These are phyloP conservation scores for Drosophila koepferae DNA, from an alignment of 2,888 invertebrate genomes.

Conservation along the genomic window DNA sequence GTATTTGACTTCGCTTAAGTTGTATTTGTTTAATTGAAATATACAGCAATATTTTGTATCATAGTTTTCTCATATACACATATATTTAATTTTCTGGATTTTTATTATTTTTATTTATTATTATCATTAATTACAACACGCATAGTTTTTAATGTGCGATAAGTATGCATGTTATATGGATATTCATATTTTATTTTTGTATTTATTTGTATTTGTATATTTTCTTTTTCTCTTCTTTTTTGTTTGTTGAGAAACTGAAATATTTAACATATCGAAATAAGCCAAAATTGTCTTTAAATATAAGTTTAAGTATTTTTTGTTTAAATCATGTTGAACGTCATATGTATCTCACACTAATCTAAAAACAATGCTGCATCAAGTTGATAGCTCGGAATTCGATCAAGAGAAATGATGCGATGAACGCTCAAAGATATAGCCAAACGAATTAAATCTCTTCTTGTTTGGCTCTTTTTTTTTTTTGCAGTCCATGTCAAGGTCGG, in stretches of 20 bases:
- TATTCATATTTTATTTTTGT: slow-evolving; percentile 43
- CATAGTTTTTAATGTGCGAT: slow-evolving; percentile 20
- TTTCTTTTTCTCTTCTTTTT: slow-evolving; percentile 13
- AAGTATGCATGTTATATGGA: background rate
- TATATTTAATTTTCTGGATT: slow-evolving; percentile 22
- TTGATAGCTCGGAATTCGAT: slow-evolving; percentile 2
- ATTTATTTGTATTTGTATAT: slow-evolving; percentile 75
- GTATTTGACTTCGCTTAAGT: slow-evolving; percentile 41
- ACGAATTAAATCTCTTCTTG: slow-evolving; percentile 48
- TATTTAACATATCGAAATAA: slow-evolving; percentile 11
- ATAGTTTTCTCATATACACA: slow-evolving; percentile 38
- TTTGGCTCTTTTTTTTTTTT: slow-evolving; percentile 8
- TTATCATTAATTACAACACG: slow-evolving; percentile 15
- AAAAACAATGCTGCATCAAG: slow-evolving; percentile 25
- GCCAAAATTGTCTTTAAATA: slow-evolving; percentile 16
- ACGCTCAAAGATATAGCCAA: background rate
- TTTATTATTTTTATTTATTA: slow-evolving; percentile 25
- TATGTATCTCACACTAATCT: slow-evolving; percentile 45
- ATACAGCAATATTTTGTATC: slow-evolving; percentile 46
- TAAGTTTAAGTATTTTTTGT: background rate
- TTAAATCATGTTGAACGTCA: slow-evolving; percentile 56
- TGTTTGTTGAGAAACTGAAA: slow-evolving; percentile 37
- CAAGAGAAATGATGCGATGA: background rate
- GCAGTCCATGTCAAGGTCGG: slow-evolving; percentile 15
- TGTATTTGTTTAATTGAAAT: slow-evolving; percentile 41